Evolutionary conservation across 1,140 invertebrate genomes (phyloP), one percentile per base, ranked within the genome.

Genomic region (Cyclargus thomasi): DNA sequence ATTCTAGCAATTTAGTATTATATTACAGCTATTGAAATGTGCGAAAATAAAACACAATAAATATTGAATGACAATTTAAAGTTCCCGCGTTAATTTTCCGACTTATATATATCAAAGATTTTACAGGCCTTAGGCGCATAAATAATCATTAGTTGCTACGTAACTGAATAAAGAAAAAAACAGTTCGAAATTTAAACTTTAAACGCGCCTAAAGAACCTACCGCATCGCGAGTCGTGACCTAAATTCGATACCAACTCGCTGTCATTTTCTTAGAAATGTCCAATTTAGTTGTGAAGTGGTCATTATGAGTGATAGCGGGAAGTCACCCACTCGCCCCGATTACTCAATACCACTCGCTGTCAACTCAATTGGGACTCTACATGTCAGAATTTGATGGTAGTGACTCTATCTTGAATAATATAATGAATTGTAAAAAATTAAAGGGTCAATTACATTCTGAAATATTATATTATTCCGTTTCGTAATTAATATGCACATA

Each of bases 181-280:
- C 39, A 14, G 39, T 47, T 47, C 39, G 39, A 47, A 47, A 47
- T 47, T 47, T 16, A 47, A 47, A 47, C 10, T 4, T 16, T 1
- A 29, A 29, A 47, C 1, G 39, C 39, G 39, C 39, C 39, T 29
- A 29, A 47, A 11, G 39, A 47, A 47, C 39, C 39, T 47, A 47
- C 39, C 39, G 39, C 39, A 47, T 47, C 39, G 39, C 39, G 39
- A 47, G 39, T 47, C 39, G 39, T 47, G 39, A 47, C 39, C 39
- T 11, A 47, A 47, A 47, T 47, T 47, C 39, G 39, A 47, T 47
- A 47, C 39, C 39, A 47, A 47, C 14, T 47, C 39, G 39, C 39
- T 47, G 10, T 47, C 39, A 47, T 14, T 47, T 47, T 47, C 39
- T 47, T 47, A 47, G 39, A 47, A 47, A 47, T 47, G 39, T 47